Conservation (phyloP, 2,113 vertebrate species). For the Microtus ochrogaster region DNA sequence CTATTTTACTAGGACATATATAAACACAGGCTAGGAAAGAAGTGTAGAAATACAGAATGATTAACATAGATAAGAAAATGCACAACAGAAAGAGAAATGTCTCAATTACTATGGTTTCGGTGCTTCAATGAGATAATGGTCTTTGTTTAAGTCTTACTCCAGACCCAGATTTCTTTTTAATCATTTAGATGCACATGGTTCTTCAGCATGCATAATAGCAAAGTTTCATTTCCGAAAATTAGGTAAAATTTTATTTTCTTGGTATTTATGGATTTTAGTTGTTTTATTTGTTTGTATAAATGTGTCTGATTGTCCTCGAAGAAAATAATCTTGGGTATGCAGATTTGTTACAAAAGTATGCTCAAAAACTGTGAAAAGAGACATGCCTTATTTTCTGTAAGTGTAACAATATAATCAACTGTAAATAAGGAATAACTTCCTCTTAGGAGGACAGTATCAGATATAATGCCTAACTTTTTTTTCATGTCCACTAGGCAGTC, state of each 20-base stretch:
- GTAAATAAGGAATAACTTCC: not conserved
- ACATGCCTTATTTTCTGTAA: not conserved
- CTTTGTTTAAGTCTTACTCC: not conserved
- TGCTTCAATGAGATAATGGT: not conserved
- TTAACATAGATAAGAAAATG: not conserved
- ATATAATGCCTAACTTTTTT: not conserved
- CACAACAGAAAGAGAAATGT: not conserved
- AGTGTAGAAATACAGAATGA: not conserved
- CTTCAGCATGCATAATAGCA: not conserved
- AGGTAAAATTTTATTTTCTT: not conserved
- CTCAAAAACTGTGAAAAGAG: not conserved
- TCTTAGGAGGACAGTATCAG: not conserved
- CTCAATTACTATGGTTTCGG: not conserved
- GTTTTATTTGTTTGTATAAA: not conserved
- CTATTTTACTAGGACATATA: not conserved
- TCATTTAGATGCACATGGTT: rapidly evolving
- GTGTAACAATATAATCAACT: not conserved
- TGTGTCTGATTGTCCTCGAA: not conserved
- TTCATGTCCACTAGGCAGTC: not conserved
- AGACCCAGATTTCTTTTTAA: not conserved
- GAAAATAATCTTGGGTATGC: not conserved
- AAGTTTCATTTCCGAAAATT: not conserved
- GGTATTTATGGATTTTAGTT: not conserved
- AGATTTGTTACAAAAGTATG: not conserved
- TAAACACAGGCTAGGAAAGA: not conserved